phyloP scores from a whole-genome alignment of 2,888 invertebrate genomes.

The Aporophyla nigra region DNA sequence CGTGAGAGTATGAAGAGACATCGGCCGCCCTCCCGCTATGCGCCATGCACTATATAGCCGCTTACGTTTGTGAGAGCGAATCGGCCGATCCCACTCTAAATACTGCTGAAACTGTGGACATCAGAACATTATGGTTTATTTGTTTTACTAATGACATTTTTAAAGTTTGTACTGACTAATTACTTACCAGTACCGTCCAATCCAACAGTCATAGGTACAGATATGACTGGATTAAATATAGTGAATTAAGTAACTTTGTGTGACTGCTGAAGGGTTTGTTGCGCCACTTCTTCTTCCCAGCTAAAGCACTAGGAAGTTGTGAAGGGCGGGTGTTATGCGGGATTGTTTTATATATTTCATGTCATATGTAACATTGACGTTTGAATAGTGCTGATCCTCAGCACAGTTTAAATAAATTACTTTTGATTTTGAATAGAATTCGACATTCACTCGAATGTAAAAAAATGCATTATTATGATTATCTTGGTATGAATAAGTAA shows the following conservation, averaged over 20 bases:
- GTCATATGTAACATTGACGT: not conserved
- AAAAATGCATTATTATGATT: not conserved
- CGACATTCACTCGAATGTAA: not conserved
- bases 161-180: not conserved
- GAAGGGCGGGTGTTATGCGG: not conserved
- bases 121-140: slow-evolving; percentile 19
- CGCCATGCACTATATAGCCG: slow-evolving; percentile 70
- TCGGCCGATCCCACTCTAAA: slow-evolving; percentile 61
- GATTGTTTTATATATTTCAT: not conserved
- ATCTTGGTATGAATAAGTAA: not conserved
- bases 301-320: not conserved
- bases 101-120: slow-evolving; percentile 55
- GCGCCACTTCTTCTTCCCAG: not conserved
- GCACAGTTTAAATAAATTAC: not conserved
- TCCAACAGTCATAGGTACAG: too few relatives aligned
- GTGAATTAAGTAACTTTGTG: not conserved
- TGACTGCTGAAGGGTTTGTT: not conserved
- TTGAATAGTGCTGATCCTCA: not conserved
- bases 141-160: slow-evolving; percentile 15
- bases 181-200: not conserved
- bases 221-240: not conserved
- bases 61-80: slow-evolving; percentile 73
- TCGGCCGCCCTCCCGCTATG: slow-evolving; percentile 67
- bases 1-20: slow-evolving; percentile 71
- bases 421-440: not conserved